These are phyloP conservation scores for Camelus bactrianus DNA, from an alignment of 2,113 vertebrate genomes.

Conservation along the genomic window DNA sequence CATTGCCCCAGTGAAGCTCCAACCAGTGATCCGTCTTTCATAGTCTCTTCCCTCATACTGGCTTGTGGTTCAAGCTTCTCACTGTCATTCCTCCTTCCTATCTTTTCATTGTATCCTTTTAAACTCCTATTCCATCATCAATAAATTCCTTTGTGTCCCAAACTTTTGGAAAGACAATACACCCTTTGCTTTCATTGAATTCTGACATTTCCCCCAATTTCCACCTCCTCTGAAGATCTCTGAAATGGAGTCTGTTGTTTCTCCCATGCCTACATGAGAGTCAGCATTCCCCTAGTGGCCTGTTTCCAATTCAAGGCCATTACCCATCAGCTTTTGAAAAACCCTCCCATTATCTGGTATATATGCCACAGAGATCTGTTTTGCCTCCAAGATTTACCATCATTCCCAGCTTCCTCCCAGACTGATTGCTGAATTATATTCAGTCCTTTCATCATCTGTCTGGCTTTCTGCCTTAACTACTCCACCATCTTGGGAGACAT, in stretches of 20 bases:
- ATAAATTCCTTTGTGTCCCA: background rate
- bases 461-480: background rate
- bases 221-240: background rate
- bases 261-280: background rate
- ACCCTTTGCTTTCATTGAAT: background rate
- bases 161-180: background rate
- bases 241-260: background rate
- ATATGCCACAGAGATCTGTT: background rate
- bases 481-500: background rate
- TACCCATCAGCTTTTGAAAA: background rate
- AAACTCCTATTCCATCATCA: background rate
- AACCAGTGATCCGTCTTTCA: background rate
- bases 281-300: background rate
- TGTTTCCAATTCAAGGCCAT: background rate
- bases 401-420: background rate
- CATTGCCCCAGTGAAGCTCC: background rate
- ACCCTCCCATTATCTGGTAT: background rate
- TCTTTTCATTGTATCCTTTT: background rate
- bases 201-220: background rate
- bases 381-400: background rate
- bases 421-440: background rate
- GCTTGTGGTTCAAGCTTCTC: background rate
- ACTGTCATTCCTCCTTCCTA: background rate
- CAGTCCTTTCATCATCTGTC: background rate
- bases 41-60: background rate